Evolutionary conservation across 1,140 invertebrate genomes (phyloP).

Genomic region (Zaprionus lachaisei): DNA sequence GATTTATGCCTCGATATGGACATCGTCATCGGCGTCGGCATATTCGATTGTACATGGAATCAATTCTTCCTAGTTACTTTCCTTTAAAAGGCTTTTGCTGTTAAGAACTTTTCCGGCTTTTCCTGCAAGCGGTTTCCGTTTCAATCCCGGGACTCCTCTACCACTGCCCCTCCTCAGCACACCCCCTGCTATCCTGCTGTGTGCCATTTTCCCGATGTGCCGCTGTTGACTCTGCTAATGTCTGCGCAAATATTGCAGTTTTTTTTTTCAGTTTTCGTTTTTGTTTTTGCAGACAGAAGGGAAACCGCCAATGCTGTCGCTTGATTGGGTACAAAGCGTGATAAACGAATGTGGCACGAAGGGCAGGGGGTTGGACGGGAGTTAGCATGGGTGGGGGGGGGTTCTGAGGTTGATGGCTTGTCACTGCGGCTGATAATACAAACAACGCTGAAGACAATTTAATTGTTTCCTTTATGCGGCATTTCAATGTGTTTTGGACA

Average conservation of each 20-base stretch:
- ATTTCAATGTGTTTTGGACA: slow-evolving; percentile 30
- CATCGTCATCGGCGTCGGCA: too few species aligned
- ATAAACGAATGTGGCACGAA: neutral
- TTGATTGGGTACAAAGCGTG: slow-evolving; percentile 30
- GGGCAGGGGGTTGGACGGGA: neutral
- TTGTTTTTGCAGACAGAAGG: slow-evolving; percentile 19
- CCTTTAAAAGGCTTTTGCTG: slow-evolving; percentile 73
- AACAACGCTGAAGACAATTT: slow-evolving; percentile 19
- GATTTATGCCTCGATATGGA: slow-evolving; percentile 61
- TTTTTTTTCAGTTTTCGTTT: slow-evolving; percentile 28
- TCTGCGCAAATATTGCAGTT: slow-evolving; percentile 74
- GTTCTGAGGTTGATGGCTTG: slow-evolving; percentile 40
- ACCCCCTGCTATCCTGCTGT: neutral
- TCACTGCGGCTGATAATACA: slow-evolving; percentile 37
- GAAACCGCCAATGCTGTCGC: slow-evolving; percentile 24
- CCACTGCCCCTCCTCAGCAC: neutral
- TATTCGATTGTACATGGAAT: slow-evolving; percentile 55
- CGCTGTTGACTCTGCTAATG: slow-evolving; percentile 74
- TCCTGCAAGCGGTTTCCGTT: slow-evolving; percentile 59
- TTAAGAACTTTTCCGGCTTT: slow-evolving; percentile 63
- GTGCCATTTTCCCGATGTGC: slow-evolving; percentile 37
- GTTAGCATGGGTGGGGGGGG: neutral
- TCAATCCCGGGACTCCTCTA: slow-evolving; percentile 12
- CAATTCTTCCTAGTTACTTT: slow-evolving; percentile 21
- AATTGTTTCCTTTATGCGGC: slow-evolving; percentile 48